A percentile compares a stretch with the other conserved stretches of the same genome.
These are phyloP conservation scores for Stylophora pistillata DNA, from an alignment of 64 coral and sea anemone species.

Conservation along the genomic window DNA sequence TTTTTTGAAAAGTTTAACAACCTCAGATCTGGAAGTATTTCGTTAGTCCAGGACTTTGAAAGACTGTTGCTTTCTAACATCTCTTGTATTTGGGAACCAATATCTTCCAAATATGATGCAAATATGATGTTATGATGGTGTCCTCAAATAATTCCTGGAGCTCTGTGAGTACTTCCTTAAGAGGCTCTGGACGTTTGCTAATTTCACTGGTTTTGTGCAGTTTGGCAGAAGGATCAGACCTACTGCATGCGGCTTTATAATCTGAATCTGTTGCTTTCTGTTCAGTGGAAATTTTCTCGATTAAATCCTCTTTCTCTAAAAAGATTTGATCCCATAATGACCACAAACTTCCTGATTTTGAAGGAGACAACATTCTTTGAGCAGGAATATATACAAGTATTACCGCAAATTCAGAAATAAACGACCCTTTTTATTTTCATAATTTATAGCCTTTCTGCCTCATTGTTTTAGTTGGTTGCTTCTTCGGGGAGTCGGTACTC, in stretches of 20 bases:
- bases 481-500: no score
- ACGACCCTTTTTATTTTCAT: no score
- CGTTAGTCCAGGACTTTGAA: constrained; percentile 36
- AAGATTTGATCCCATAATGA: constrained; percentile 27
- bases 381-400: constrained; percentile 43
- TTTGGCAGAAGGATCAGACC: no score
- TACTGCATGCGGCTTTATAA: neutral
- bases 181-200: no score
- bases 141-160: no score
- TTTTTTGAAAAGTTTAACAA: neutral
- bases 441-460: no score
- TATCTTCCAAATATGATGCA: neutral
- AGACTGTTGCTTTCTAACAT: neutral
- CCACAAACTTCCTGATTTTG: neutral
- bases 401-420: no score
- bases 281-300: no score
- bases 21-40: constrained; percentile 56
- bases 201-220: no score
- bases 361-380: constrained; percentile 47
- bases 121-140: neutral
- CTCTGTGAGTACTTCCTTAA: no score
- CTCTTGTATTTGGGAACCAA: no score
- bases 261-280: neutral
- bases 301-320: neutral
- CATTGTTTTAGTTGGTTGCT: no score